These are phyloP conservation scores for Armadillidium nasatum DNA, from an alignment of 1,140 invertebrate species.

Conservation along the genomic window DNA sequence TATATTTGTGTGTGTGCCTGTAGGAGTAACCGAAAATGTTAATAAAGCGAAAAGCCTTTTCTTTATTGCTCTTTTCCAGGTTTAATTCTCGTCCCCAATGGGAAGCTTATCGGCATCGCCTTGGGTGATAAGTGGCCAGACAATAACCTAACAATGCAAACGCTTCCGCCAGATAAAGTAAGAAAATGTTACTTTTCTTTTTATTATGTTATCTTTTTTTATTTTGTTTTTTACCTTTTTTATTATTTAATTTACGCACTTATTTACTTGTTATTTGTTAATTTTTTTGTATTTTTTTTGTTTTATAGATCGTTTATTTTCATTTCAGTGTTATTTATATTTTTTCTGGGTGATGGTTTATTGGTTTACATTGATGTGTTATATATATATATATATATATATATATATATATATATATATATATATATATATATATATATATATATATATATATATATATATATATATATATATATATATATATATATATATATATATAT, in stretches of 20 bases:
- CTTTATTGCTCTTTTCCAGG: constrained; percentile 54
- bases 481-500: no score
- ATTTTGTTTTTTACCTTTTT: background rate
- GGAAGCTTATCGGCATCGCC: constrained; percentile 71
- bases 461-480: no score
- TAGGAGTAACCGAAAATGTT: background rate
- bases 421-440: no score
- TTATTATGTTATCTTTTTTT: no score
- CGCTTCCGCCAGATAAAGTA: background rate
- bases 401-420: no score
- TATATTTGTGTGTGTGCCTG: background rate
- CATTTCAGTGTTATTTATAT: background rate
- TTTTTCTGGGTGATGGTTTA: background rate
- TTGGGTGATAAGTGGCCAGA: constrained; percentile 62
- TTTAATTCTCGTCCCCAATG: constrained; percentile 82
- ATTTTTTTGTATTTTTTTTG: background rate
- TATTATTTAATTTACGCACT: background rate
- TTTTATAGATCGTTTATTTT: background rate
- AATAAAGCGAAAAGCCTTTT: background rate
- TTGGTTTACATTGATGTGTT: no score
- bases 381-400: no score
- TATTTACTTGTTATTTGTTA: background rate
- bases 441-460: no score
- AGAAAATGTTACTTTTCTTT: no score
- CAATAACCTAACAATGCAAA: background rate